Base-by-base conservation (phyloP, 2,888 invertebrate species). In the Drosophila koepferae region DNA sequence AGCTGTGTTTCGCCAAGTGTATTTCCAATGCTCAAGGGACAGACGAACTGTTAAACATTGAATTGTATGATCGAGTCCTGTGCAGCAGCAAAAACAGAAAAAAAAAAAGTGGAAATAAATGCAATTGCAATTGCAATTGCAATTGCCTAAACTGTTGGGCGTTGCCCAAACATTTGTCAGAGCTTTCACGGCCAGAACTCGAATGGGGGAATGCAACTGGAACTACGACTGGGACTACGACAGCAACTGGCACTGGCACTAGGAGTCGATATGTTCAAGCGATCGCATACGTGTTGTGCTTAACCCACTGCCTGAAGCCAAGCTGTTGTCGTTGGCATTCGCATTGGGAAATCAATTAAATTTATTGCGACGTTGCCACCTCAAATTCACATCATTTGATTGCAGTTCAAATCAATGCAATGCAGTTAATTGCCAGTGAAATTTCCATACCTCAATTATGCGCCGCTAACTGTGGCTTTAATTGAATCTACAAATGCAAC, bases 291-390 rank as follows among this genome's bases (percentile, higher is more conserved):
- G 36, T 53, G 51, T 38, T 43, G 46, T 12, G 58, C 49, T 75
- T 75, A 74, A 70, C 70, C 81, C 81, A 78, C 62, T 73, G 84
- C 71, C 70, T 40, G 44, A 44, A 72, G 63, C 44, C 23, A 4
- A 38, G 34, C 10, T 44, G 63, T 48, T 77, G 64, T 80, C 79
- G 63, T 61, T 31, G n/a, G 28, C 28, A 64, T 61, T 72, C 59
- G 68, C 80, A 90, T 86, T 86, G 87, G 89, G 59, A 76, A 81
- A 90, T 90, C 89, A 86, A 89, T 90, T 90, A 86, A 70, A 83
- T 74, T 90, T 86, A 86, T 88, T 69, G 72, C 76, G 62, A 68
- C 80, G 79, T 86, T 90, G 86, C 90, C 85, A 85, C 85, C 85
- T 85, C 71, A 64, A 59, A 53, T 28, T 49, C 18, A 23, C 23